Conservation (phyloP, 2,797 vertebrate genomes). For the Mycteria americana region DNA sequence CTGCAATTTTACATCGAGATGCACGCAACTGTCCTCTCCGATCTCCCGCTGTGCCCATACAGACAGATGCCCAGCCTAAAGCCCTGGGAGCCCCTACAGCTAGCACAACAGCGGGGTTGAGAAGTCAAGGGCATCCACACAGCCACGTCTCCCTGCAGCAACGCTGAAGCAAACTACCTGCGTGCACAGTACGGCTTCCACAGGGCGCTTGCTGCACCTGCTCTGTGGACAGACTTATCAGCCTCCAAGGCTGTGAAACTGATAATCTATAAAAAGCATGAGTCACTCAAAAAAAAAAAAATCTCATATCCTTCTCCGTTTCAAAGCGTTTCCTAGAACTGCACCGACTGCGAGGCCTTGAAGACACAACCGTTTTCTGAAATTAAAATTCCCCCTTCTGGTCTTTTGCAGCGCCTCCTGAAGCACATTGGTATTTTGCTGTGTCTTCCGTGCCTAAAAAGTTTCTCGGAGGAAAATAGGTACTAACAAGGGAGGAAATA, state of each 20-base stretch:
- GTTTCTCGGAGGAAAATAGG: neutral
- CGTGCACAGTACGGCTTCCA: neutral
- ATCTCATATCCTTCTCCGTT: neutral
- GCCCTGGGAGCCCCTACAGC: neutral
- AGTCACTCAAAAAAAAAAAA: neutral
- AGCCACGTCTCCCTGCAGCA: neutral
- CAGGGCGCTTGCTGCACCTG: neutral
- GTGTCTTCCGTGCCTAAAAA: neutral
- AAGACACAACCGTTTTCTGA: conserved; percentile 6
- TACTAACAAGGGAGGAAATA: neutral
- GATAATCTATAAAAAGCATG: conserved; percentile 23
- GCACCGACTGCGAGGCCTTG: neutral
- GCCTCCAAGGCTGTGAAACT: conserved; percentile 11
- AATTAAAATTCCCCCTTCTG: neutral
- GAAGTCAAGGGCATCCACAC: neutral
- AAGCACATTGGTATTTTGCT: neutral
- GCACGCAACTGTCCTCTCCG: accelerated
- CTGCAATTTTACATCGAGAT: neutral
- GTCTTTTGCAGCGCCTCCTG: neutral
- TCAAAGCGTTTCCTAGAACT: conserved; percentile 50
- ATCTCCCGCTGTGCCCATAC: neutral
- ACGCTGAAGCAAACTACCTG: neutral
- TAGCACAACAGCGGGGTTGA: accelerated
- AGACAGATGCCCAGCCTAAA: neutral
- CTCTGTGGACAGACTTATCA: neutral